Evolutionary conservation across 2,888 invertebrate genomes (phyloP).

Genomic region (Acanthococcus lagerstroemiae): DNA sequence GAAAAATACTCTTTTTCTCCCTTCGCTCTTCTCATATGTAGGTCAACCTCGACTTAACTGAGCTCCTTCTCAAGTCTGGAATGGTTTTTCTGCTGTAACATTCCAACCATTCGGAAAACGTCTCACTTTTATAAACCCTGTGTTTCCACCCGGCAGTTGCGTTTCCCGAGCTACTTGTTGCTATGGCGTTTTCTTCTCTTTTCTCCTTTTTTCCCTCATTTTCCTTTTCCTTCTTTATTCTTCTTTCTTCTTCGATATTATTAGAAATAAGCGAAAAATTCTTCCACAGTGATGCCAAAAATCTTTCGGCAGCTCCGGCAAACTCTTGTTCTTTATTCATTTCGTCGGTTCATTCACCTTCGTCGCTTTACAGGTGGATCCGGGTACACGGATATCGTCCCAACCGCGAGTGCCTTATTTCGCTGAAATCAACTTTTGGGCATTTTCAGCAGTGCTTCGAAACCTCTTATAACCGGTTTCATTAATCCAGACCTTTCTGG

Average conservation of each 20-base stretch:
- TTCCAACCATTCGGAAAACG: slow-evolving; percentile 30
- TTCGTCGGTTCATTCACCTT: too few species aligned
- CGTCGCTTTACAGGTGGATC: too few species aligned
- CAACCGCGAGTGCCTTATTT: too few species aligned
- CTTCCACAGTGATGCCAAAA: too few species aligned
- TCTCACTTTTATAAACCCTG: slow-evolving; percentile 27
- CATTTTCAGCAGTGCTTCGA: too few species aligned
- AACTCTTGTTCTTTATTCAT: too few species aligned
- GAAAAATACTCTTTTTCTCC: slow-evolving; percentile 23
- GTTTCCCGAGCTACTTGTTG: slow-evolving; percentile 27
- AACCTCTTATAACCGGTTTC: too few species aligned
- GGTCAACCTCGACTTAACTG: slow-evolving; percentile 29
- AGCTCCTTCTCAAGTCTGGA: slow-evolving; percentile 23
- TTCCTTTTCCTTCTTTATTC: not conserved
- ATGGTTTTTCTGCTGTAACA: slow-evolving; percentile 22
- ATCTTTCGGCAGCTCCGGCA: too few species aligned
- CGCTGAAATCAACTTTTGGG: too few species aligned
- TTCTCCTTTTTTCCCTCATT: not conserved
- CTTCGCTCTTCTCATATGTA: slow-evolving; percentile 15
- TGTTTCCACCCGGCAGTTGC: slow-evolving; percentile 21
- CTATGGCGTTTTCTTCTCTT: slow-evolving; percentile 15
- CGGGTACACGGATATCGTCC: too few species aligned
- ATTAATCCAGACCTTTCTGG: too few species aligned
- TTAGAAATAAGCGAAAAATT: too few species aligned
- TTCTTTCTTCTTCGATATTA: not conserved